Conservation (phyloP, 2,888 invertebrate genomes). For the Byasa hedistus region DNA sequence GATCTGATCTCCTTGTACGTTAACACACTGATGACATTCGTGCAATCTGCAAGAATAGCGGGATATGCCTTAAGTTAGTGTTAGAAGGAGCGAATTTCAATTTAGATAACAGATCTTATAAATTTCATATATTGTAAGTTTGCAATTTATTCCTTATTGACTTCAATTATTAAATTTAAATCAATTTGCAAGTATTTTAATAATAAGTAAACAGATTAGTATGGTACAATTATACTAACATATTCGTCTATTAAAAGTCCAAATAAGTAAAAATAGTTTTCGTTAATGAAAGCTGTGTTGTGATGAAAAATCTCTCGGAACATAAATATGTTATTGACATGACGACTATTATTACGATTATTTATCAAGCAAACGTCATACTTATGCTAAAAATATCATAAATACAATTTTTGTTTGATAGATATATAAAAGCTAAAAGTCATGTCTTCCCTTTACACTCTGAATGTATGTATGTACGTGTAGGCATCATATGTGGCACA, state of each 20-base stretch:
- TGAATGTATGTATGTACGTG: not conserved
- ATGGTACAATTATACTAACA: too few species aligned
- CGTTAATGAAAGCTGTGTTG: too few species aligned
- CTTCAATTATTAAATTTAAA: not conserved
- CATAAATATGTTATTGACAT: too few species aligned
- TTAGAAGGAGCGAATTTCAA: conserved; percentile 26
- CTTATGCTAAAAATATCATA: too few species aligned
- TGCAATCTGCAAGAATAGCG: conserved; percentile 35
- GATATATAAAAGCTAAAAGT: too few species aligned
- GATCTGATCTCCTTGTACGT: conserved; percentile 62
- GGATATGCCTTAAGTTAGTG: conserved; percentile 29
- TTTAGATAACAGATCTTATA: not conserved
- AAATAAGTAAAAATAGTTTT: too few species aligned
- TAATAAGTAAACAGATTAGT: too few species aligned
- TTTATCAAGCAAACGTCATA: too few species aligned
- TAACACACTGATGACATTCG: conserved; percentile 54
- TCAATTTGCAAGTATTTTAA: not conserved
- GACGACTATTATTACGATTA: too few species aligned
- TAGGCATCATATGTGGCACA: not conserved
- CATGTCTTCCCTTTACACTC: not conserved
- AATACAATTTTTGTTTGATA: too few species aligned
- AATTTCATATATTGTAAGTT: not conserved
- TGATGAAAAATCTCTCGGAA: too few species aligned
- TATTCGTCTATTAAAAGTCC: too few species aligned
- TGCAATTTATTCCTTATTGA: not conserved